Base-by-base conservation (phyloP, 2,113 vertebrate genomes). In the Lepus timidus region DNA sequence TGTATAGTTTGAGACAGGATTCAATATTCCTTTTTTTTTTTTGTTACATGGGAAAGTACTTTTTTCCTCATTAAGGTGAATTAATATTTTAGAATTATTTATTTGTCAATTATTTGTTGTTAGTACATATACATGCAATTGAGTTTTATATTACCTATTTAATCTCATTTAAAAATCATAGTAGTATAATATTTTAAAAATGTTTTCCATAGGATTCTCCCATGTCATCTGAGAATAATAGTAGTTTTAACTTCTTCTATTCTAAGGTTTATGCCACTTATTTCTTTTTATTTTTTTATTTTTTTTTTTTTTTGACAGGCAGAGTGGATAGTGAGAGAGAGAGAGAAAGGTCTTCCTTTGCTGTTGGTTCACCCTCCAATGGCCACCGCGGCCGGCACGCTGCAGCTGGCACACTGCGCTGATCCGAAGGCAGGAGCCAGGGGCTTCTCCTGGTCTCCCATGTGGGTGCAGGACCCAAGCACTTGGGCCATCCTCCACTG, bases 81-180 rank as follows among this genome's bases (percentile, higher is more conserved):
- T 82, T 76, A 81, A 81, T 95, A 25, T 22, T 90, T 79, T 89
- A n/a, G 44, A 76, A 67, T 67, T 74, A 0, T 86, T 79, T 61
- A 62, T 67, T 12, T 95, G 86, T 16, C 13, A 81, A 3, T 78
- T 62, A 31, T 84, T 84, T 85, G 8, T 68, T 89, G 13, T 85
- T 79, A 22, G 8, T 68, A 33, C 76, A 85, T 82, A 68, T 51
- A 91, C 90, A 90, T 92, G 22, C 9, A 55, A 17, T 51, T 92
- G 58, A 49, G n/a, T 86, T 91, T 90, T 92, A 44, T 70, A 52
- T 92, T 89, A 71, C 6, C 13, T 88, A 9, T 31, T 67, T 80
- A 71, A 76, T 91, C 80, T 88, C 33, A 82, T 39, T 84, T 44
- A 55, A 96, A 92, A 85, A 14, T 31, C 78, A 52, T 19, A 31